A percentile compares a stretch with the other conserved stretches of the same genome.
Evolutionary conservation across 37 sponge, comb jelly and placozoan genomes (phyloP).

Genomic region (Tethya wilhelma): DNA sequence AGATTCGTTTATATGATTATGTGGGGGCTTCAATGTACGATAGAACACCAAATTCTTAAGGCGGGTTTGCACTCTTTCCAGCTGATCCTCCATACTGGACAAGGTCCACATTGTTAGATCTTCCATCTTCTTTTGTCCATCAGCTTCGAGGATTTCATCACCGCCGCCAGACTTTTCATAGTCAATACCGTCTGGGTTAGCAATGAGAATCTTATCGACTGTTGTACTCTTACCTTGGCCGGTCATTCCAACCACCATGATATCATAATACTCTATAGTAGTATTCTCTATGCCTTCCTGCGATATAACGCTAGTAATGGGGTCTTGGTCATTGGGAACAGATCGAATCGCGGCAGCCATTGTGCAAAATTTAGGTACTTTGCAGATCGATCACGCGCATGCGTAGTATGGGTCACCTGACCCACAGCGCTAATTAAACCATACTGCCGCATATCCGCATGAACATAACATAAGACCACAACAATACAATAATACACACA

Average conservation of each 20-base stretch:
- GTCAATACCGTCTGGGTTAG: background rate
- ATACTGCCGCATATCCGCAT: too few species aligned
- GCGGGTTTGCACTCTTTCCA: background rate
- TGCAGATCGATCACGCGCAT: background rate
- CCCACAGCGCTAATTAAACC: too few species aligned
- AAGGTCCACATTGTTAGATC: constrained; percentile 6
- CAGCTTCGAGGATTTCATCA: background rate
- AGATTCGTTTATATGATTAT: background rate
- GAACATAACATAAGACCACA: too few species aligned
- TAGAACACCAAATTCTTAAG: background rate
- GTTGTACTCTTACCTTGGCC: constrained; percentile 44
- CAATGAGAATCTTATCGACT: constrained; percentile 27
- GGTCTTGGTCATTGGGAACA: too few species aligned
- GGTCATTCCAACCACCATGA: constrained; percentile 28
- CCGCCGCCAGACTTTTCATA: background rate
- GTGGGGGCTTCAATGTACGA: background rate
- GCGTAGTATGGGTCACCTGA: too few species aligned
- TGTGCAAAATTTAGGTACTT: background rate
- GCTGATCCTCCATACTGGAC: background rate
- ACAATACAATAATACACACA: too few species aligned
- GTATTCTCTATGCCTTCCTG: background rate
- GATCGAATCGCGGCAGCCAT: too few species aligned
- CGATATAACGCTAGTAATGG: background rate
- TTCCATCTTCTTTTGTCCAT: background rate
- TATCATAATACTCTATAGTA: constrained; percentile 10